These are phyloP conservation scores for Malacoraja senta DNA, from an alignment of 2,797 vertebrate species.

Conservation along the genomic window DNA sequence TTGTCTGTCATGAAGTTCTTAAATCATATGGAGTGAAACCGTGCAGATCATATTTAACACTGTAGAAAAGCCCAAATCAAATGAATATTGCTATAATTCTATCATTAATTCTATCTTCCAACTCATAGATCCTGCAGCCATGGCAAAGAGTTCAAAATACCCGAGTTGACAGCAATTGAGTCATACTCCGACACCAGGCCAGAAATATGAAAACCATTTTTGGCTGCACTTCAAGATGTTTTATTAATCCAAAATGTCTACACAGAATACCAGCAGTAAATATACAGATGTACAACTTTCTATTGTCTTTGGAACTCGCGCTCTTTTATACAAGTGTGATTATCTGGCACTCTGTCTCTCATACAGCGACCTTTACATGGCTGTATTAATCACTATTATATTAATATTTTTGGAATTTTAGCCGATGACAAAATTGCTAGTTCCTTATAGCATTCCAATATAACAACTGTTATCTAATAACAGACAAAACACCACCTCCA, in stretches of 20 bases:
- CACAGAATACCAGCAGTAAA: not conserved
- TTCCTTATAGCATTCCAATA: not conserved
- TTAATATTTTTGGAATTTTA: not conserved
- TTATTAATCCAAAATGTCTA: not conserved
- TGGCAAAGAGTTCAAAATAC: too few relatives aligned
- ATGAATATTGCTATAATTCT: too few relatives aligned
- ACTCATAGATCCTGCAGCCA: too few relatives aligned
- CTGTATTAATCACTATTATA: not conserved
- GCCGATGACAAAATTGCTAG: not conserved
- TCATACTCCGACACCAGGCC: too few relatives aligned
- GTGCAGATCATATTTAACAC: too few relatives aligned
- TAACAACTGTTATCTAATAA: not conserved
- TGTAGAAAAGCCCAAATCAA: too few relatives aligned
- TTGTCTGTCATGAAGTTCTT: too few relatives aligned
- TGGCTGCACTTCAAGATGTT: not conserved
- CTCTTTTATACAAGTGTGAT: not conserved
- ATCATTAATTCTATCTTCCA: too few relatives aligned
- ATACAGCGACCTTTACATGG: not conserved
- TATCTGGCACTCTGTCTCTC: not conserved
- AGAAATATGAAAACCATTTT: not conserved
- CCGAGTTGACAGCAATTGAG: too few relatives aligned
- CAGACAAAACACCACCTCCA: too few relatives aligned
- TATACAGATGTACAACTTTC: not conserved
- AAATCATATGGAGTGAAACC: too few relatives aligned
- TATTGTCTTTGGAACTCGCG: not conserved